Evolutionary conservation across 2,797 vertebrate species (phyloP).

Genomic region (Schizopygopsis pylzovi): DNA sequence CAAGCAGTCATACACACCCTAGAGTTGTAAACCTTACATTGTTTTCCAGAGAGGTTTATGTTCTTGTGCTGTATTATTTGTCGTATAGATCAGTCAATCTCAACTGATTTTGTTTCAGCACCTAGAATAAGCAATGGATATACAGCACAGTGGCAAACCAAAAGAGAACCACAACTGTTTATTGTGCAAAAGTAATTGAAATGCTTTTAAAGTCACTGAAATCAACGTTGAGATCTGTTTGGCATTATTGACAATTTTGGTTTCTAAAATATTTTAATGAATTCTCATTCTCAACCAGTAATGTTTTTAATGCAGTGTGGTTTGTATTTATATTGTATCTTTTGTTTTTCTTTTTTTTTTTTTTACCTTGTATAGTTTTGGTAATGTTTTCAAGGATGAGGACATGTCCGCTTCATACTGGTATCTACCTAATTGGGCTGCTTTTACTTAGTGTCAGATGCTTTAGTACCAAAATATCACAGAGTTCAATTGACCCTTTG

Average conservation of each 20-base stretch:
- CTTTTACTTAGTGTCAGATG: too few species aligned
- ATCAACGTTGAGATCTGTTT: not conserved
- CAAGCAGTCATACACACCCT: not conserved
- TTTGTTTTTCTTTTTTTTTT: too few species aligned
- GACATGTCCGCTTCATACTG: too few species aligned
- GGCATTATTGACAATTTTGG: not conserved
- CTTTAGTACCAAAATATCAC: too few species aligned
- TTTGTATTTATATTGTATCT: too few species aligned
- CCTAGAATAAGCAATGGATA: not conserved
- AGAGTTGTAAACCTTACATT: slow-evolving; percentile 18
- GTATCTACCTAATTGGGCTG: too few species aligned
- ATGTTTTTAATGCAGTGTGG: too few species aligned
- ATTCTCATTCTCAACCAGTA: not conserved
- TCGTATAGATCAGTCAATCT: not conserved
- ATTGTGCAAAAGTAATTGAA: not conserved
- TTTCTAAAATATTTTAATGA: not conserved
- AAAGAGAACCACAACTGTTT: not conserved
- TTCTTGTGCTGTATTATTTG: not conserved
- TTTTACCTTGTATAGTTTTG: too few species aligned
- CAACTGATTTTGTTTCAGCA: not conserved
- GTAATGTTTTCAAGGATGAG: too few species aligned
- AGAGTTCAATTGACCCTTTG: not conserved
- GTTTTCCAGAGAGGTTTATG: not conserved
- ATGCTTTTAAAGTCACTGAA: not conserved
- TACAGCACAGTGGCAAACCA: not conserved